Evolutionary conservation across 2,797 vertebrate species (phyloP).

Genomic region (Petrocephalus schoutedeni): DNA sequence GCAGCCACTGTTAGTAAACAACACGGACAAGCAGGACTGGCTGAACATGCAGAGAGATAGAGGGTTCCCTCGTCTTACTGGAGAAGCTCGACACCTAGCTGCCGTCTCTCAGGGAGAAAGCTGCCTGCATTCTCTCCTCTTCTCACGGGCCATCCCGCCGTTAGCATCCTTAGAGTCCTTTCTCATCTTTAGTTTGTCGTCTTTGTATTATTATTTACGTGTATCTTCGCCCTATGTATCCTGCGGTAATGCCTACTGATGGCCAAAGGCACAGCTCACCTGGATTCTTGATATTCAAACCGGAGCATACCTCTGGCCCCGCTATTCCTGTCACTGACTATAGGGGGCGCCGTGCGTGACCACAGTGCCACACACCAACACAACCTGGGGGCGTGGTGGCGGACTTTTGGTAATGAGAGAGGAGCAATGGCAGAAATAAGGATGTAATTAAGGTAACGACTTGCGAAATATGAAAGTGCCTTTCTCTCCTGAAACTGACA

Average conservation of each 20-base stretch:
- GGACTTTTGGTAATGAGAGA: slow-evolving; percentile 1
- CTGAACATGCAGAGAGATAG: background rate
- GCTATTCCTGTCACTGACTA: background rate
- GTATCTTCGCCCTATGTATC: background rate
- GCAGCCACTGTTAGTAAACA: background rate
- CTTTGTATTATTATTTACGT: background rate
- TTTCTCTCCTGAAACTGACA: slow-evolving; percentile 25
- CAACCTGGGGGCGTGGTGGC: background rate
- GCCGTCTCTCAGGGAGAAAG: background rate
- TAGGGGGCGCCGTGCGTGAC: background rate
- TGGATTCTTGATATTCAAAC: background rate
- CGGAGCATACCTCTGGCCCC: background rate
- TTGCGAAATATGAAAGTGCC: slow-evolving; percentile 73
- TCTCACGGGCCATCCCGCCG: background rate
- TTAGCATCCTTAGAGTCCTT: background rate
- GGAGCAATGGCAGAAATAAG: background rate
- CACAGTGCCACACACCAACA: background rate
- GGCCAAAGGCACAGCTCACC: background rate
- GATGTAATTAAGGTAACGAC: slow-evolving; percentile 58
- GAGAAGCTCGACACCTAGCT: background rate
- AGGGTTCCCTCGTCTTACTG: background rate
- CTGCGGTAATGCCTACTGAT: background rate
- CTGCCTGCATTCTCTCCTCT: background rate
- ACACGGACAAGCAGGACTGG: background rate
- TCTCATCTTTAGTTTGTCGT: background rate